Evolutionary conservation across 2,797 vertebrate species (phyloP).

Genomic region (Percopsis omiscomaycus): DNA sequence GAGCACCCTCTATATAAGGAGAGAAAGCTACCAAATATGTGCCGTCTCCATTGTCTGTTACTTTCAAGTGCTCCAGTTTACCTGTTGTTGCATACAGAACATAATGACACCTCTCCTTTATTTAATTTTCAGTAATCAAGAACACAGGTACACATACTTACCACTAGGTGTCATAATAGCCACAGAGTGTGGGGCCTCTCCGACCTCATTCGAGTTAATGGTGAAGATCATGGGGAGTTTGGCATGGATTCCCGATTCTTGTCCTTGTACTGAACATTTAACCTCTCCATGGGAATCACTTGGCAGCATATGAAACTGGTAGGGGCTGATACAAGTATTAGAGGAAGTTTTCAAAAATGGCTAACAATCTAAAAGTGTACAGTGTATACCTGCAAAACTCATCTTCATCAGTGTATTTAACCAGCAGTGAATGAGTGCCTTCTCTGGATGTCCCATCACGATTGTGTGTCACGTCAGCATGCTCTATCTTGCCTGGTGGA

Average conservation of each 20-base stretch:
- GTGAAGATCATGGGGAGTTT: too few relatives aligned
- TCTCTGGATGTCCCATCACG: slow-evolving; percentile 65
- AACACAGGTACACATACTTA: too few relatives aligned
- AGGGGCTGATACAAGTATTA: slow-evolving; percentile 1
- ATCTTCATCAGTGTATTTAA: slow-evolving; percentile 76
- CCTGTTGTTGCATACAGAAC: too few relatives aligned
- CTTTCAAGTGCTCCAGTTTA: too few relatives aligned
- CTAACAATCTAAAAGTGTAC: not conserved
- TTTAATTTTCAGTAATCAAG: too few relatives aligned
- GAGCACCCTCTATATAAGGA: slow-evolving; percentile 1
- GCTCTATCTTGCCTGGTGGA: slow-evolving; percentile 72
- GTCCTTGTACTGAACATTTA: too few relatives aligned
- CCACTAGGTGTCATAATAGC: too few relatives aligned
- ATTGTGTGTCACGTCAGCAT: slow-evolving; percentile 68
- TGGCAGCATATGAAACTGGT: not conserved
- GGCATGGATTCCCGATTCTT: too few relatives aligned
- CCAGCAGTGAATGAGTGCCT: slow-evolving; percentile 74
- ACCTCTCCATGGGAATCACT: not conserved
- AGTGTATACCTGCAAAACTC: slow-evolving; percentile 72
- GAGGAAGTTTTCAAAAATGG: not conserved
- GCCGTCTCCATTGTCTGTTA: too few relatives aligned
- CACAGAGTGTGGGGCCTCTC: too few relatives aligned
- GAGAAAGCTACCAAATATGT: not conserved
- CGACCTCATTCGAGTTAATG: too few relatives aligned
- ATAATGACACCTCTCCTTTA: too few relatives aligned